Conservation (phyloP, 2,888 invertebrate genomes). For the Netelia virgata region DNA sequence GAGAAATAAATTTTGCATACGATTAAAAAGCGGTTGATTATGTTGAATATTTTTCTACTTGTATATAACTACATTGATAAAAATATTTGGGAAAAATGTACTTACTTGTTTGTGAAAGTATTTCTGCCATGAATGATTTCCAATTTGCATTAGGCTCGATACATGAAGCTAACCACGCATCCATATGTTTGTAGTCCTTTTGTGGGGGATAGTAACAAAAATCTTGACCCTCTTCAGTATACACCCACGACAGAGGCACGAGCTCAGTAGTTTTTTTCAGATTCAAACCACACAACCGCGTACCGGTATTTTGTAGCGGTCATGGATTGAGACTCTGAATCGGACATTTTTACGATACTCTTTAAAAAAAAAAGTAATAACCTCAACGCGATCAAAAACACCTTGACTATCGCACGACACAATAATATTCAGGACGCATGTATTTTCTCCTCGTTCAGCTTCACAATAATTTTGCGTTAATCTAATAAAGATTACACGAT, state of each 20-base stretch:
- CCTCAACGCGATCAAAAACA: no score
- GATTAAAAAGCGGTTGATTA: background rate
- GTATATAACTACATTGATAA: constrained; percentile 1
- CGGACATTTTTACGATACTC: constrained; percentile 36
- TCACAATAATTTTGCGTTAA: background rate
- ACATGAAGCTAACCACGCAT: constrained; percentile 24
- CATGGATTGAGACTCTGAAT: constrained; percentile 37
- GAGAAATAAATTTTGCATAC: constrained; percentile 10
- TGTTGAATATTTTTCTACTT: background rate
- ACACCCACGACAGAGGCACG: constrained; percentile 41
- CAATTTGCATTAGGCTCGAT: constrained; percentile 36
- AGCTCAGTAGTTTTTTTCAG: constrained; percentile 38
- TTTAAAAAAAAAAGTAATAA: no score
- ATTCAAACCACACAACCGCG: constrained; percentile 47
- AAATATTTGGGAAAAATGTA: constrained; percentile 29
- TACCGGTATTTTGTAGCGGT: constrained; percentile 38
- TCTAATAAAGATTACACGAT: constrained; percentile 22
- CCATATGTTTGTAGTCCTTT: constrained; percentile 43
- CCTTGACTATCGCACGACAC: background rate
- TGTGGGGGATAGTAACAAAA: constrained; percentile 51
- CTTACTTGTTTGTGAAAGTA: constrained; percentile 49
- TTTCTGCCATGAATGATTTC: constrained; percentile 18
- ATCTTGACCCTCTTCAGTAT: constrained; percentile 36
- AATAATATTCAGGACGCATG: background rate
- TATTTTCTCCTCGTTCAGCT: background rate